Evolutionary conservation across 2,113 vertebrate genomes (phyloP).

Genomic region (Columbina picui): DNA sequence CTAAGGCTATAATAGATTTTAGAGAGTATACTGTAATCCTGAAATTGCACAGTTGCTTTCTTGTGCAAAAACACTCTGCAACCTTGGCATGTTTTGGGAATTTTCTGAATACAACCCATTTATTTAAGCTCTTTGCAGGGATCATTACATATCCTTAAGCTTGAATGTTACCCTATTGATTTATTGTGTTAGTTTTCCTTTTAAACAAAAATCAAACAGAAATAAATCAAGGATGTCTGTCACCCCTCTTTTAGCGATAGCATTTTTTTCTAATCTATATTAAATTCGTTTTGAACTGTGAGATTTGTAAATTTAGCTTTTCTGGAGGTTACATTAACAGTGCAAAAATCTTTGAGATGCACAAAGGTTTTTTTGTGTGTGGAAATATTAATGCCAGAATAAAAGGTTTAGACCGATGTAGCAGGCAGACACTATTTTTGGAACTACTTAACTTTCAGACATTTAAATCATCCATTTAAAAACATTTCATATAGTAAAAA

Average conservation of each 20-base stretch:
- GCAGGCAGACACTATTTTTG: neutral
- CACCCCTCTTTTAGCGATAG: neutral
- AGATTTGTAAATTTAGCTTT: neutral
- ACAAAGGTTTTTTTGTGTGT: neutral
- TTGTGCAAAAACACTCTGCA: neutral
- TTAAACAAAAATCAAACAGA: neutral
- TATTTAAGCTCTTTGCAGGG: neutral
- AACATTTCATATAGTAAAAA: neutral
- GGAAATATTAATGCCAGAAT: neutral
- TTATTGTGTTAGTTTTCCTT: neutral
- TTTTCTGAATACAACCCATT: neutral
- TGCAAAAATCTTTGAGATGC: neutral
- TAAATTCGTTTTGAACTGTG: neutral
- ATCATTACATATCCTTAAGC: neutral
- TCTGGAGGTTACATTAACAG: neutral
- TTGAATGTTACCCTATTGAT: neutral
- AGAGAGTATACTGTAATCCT: neutral
- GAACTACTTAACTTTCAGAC: neutral
- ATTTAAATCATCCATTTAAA: neutral
- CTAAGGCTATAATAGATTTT: neutral
- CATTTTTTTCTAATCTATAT: neutral
- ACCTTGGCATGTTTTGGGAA: neutral
- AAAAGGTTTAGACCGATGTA: neutral
- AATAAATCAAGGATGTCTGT: neutral
- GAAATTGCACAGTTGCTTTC: neutral